Percentiles rank a stretch among this genome's conserved stretches.
phyloP scores from a whole-genome alignment of 2,113 vertebrate species.

The Protobothrops mucrosquamatus region DNA sequence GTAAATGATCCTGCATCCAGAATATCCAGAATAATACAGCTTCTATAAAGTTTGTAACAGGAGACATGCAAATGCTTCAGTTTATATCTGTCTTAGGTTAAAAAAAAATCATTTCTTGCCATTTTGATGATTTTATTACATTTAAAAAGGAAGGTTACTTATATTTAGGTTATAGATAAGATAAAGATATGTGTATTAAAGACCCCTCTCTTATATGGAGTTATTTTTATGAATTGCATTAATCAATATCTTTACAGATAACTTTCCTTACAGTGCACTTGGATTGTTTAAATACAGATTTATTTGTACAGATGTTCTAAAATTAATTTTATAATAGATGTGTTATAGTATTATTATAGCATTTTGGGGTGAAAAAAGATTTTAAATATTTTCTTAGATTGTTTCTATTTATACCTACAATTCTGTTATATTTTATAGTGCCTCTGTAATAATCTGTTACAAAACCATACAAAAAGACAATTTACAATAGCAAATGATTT shows the following conservation, averaged over 20 bases:
- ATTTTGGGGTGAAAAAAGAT: neutral
- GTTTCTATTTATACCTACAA: neutral
- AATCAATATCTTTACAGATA: neutral
- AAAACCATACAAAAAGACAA: neutral
- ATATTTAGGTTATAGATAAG: neutral
- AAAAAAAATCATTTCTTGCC: neutral
- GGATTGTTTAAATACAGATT: neutral
- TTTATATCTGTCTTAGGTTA: neutral
- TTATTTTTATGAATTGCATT: neutral
- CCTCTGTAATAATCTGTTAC: neutral
- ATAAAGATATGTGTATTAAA: neutral
- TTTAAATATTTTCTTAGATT: neutral
- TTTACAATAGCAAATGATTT: neutral
- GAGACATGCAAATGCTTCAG: neutral
- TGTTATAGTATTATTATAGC: neutral
- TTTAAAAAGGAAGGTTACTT: neutral
- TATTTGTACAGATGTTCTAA: neutral
- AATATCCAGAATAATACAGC: neutral
- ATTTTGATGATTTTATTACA: neutral
- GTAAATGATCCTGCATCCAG: neutral
- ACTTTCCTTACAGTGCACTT: neutral
- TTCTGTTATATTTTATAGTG: neutral
- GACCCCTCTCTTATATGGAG: neutral
- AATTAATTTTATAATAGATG: neutral
- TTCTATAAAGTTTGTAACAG: neutral